Conservation (phyloP, 2,113 vertebrate species). For the Elgaria multicarinata region DNA sequence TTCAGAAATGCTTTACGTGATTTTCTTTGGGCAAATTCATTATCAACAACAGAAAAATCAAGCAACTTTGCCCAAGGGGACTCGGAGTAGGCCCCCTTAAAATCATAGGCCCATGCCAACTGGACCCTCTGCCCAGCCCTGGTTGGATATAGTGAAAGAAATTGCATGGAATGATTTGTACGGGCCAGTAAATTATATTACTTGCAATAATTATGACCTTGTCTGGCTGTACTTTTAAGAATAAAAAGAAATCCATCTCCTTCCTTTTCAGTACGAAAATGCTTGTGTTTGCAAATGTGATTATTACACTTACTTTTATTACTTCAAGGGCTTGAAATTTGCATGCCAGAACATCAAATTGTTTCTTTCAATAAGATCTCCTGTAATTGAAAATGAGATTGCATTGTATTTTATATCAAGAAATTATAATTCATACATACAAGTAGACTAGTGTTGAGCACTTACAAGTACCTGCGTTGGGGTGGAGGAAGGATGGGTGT, state of each 20-base stretch:
- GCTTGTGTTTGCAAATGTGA: not conserved
- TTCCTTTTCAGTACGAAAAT: not conserved
- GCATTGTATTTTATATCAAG: not conserved
- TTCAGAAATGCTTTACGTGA: too few species aligned
- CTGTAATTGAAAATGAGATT: not conserved
- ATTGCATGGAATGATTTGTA: not conserved
- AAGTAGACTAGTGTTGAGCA: not conserved
- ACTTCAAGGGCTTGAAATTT: not conserved
- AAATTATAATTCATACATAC: not conserved
- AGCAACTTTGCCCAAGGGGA: too few species aligned
- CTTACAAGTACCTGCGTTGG: too few species aligned
- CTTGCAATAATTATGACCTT: not conserved
- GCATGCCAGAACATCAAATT: not conserved
- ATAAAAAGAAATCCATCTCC: not conserved
- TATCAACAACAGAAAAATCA: too few species aligned
- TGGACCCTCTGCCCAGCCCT: too few species aligned
- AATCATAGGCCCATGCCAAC: too few species aligned
- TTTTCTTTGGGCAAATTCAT: too few species aligned
- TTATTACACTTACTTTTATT: not conserved
- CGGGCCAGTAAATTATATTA: not conserved
- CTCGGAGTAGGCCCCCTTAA: too few species aligned
- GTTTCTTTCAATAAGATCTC: not conserved
- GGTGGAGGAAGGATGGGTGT: too few species aligned
- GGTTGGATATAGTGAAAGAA: not conserved
- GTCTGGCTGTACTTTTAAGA: not conserved